These are phyloP conservation scores for Stichopus chloronotus DNA, from an alignment of 35 echinoderm and acorn worm species.

Conservation along the genomic window DNA sequence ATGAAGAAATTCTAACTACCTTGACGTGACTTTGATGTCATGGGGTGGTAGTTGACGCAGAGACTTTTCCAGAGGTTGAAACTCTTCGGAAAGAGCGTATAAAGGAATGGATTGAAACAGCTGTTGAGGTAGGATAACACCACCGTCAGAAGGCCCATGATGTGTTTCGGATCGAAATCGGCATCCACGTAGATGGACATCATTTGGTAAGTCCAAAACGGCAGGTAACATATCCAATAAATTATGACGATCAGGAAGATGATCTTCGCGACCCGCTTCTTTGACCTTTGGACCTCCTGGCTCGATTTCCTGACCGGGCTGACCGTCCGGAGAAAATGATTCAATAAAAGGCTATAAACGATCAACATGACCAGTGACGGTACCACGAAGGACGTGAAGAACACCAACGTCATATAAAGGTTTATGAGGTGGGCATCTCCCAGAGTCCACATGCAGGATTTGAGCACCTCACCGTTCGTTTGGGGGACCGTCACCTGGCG, in stretches of 20 bases:
- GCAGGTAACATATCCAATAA: slow-evolving; percentile 66
- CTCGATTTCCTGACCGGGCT: slow-evolving; percentile 49
- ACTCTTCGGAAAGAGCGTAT: slow-evolving; percentile 62
- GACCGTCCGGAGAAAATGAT: slow-evolving; percentile 45
- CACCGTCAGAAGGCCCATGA: slow-evolving; percentile 52
- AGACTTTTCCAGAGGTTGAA: slow-evolving; percentile 55
- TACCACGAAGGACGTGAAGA: slow-evolving; percentile 10
- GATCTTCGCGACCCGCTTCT: slow-evolving; percentile 62
- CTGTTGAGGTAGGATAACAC: slow-evolving; percentile 67
- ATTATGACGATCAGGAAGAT: slow-evolving; percentile 63
- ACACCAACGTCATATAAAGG: slow-evolving; percentile 28
- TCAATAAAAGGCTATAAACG: slow-evolving; percentile 26
- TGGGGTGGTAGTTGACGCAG: neutral
- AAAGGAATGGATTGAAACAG: slow-evolving; percentile 70
- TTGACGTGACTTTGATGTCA: slow-evolving; percentile 18
- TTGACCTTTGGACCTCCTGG: slow-evolving; percentile 31
- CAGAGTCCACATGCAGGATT: slow-evolving; percentile 39
- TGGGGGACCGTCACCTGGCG: neutral
- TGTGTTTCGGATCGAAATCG: slow-evolving; percentile 7
- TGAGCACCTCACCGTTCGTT: neutral
- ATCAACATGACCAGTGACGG: slow-evolving; percentile 34
- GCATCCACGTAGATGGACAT: neutral
- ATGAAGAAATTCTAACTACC: slow-evolving; percentile 18
- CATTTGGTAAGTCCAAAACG: slow-evolving; percentile 72
- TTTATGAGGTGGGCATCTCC: neutral